These are phyloP conservation scores for Hydractinia symbiolongicarpus DNA, from an alignment of 30 jellyfish, hydroid and myxozoan species.

Conservation along the genomic window DNA sequence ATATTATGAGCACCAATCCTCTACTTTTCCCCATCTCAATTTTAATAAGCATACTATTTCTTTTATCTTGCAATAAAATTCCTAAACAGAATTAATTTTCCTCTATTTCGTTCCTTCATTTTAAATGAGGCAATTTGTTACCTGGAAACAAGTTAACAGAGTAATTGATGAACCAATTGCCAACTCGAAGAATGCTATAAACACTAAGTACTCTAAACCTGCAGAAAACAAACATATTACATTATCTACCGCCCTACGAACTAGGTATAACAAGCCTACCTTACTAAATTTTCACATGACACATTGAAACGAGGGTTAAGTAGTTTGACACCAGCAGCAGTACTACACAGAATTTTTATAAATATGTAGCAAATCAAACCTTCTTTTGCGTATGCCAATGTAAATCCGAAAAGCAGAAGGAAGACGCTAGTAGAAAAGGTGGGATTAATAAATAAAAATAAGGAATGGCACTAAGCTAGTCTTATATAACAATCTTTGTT, in stretches of 20 bases:
- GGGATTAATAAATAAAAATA: neutral
- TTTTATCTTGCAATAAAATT: too few relatives aligned
- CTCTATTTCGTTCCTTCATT: too few relatives aligned
- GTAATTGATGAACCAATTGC: constrained; percentile 16
- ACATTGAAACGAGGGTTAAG: neutral
- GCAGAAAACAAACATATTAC: neutral
- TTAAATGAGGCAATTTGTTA: neutral
- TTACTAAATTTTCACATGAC: neutral
- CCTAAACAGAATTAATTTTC: neutral
- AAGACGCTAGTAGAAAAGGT: neutral
- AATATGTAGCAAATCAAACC: neutral
- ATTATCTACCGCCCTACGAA: neutral
- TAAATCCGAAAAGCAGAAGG: neutral
- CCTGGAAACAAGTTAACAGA: constrained; percentile 12
- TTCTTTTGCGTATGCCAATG: constrained; percentile 10
- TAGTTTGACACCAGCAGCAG: neutral
- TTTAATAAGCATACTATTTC: too few relatives aligned
- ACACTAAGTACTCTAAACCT: constrained; percentile 11
- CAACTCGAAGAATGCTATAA: constrained; percentile 7
- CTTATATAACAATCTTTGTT: neutral
- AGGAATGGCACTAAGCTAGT: neutral
- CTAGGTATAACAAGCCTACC: too few relatives aligned
- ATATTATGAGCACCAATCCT: neutral
- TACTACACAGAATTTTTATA: too few relatives aligned
- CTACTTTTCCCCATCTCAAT: neutral